A percentile compares a stretch with the other conserved stretches of the same genome.
Conservation (phyloP, 1,140 invertebrate genomes). For the Brachystomella parvula region DNA sequence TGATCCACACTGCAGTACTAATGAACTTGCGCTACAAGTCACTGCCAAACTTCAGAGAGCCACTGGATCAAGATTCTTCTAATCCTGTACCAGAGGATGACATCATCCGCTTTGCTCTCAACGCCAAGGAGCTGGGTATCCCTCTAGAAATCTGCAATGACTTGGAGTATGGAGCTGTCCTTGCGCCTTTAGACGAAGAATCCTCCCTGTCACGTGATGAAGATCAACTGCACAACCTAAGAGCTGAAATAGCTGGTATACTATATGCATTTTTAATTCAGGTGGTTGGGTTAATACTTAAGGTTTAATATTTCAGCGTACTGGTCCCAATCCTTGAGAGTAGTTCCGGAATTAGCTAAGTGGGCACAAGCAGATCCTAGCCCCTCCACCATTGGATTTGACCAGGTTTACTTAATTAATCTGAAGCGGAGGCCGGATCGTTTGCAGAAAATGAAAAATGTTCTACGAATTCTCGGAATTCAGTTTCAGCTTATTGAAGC, state of each 20-base stretch:
- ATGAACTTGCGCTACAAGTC: conserved; percentile 59
- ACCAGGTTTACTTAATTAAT: conserved; percentile 86
- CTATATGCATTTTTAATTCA: neutral
- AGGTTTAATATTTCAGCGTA: conserved; percentile 35
- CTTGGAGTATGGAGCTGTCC: conserved; percentile 69
- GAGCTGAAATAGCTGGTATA: conserved; percentile 62
- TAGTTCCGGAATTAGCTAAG: conserved; percentile 42
- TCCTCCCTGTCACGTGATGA: conserved; percentile 57
- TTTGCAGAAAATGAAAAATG: conserved; percentile 63
- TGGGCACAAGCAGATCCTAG: conserved; percentile 50
- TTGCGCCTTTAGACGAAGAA: conserved; percentile 65
- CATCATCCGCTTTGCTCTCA: conserved; percentile 86
- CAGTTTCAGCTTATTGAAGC: conserved; percentile 65
- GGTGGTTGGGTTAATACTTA: neutral
- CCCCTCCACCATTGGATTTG: conserved; percentile 53
- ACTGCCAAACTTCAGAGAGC: conserved; percentile 54
- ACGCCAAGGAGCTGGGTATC: conserved; percentile 63
- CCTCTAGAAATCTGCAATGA: conserved; percentile 73
- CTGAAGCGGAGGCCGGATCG: conserved; percentile 70
- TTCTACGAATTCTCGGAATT: conserved; percentile 72
- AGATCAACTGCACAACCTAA: conserved; percentile 67
- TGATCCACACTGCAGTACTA: conserved; percentile 84
- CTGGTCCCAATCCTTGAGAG: conserved; percentile 41
- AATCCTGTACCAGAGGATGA: conserved; percentile 64
- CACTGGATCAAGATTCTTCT: conserved; percentile 1